These are phyloP conservation scores for Coelinius sp. DNA, from an alignment of 2,888 invertebrate species.

Conservation along the genomic window DNA sequence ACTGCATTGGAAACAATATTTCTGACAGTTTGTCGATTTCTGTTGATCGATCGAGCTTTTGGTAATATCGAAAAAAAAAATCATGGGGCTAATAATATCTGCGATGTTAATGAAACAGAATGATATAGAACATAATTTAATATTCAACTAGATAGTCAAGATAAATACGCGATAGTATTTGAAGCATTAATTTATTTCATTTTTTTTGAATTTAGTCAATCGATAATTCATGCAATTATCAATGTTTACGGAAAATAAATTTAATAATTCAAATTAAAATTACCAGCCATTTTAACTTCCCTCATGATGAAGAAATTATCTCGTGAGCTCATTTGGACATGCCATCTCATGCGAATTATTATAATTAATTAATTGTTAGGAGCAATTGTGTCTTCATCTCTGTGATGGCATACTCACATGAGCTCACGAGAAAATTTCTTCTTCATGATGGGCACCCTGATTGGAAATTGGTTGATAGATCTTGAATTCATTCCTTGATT, in stretches of 20 bases:
- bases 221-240: constrained; percentile 44
- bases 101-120: constrained; percentile 19
- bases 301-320: too few relatives aligned
- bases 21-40: background rate
- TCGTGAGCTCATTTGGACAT: background rate
- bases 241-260: constrained; percentile 47
- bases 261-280: constrained; percentile 53
- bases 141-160: constrained; percentile 51
- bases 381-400: too few relatives aligned
- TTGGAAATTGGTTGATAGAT: background rate
- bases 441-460: background rate
- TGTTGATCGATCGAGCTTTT: constrained; percentile 6
- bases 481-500: background rate
- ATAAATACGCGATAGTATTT: constrained; percentile 46
- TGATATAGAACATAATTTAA: constrained; percentile 37
- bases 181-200: constrained; percentile 19
- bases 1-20: background rate
- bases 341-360: background rate
- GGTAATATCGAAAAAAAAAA: background rate
- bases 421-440: too few relatives aligned
- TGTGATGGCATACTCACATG: too few relatives aligned
- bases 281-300: constrained; percentile 66
- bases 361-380: too few relatives aligned
- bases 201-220: constrained; percentile 44
- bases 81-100: background rate